These are phyloP conservation scores for Python bivittatus DNA, from an alignment of 2,113 vertebrate species.

Conservation along the genomic window DNA sequence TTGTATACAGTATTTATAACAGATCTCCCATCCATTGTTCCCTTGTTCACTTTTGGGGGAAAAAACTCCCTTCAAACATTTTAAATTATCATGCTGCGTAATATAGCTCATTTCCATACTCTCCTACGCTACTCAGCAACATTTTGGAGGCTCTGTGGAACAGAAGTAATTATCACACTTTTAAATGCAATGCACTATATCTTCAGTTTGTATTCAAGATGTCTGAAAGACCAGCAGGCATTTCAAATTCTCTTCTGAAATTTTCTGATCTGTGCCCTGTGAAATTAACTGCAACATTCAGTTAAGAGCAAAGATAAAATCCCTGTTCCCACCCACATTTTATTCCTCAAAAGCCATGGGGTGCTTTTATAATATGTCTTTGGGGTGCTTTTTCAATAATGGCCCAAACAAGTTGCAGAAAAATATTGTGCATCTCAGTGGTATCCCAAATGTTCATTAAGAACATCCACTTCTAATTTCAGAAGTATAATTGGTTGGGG, in stretches of 20 bases:
- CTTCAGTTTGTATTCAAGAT: constrained; percentile 34
- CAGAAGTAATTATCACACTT: not conserved
- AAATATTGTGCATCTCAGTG: constrained; percentile 16
- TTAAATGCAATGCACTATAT: constrained; percentile 10
- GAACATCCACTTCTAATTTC: not conserved
- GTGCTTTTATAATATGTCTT: not conserved
- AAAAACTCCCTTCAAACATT: not conserved
- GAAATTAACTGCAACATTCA: constrained; percentile 35
- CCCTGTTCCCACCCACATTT: not conserved
- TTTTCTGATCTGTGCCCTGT: not conserved
- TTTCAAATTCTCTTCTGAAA: constrained; percentile 20
- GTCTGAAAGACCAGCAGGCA: constrained; percentile 5
- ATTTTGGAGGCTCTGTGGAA: not conserved
- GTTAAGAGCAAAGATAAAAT: constrained; percentile 26
- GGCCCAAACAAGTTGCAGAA: constrained; percentile 5
- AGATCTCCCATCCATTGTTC: not conserved
- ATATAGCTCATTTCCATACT: not conserved
- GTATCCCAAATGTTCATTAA: not conserved
- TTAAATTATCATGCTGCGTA: not conserved
- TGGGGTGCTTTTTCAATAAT: constrained; percentile 2
- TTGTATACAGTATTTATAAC: not conserved
- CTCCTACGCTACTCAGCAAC: not conserved
- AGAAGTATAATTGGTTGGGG: not conserved
- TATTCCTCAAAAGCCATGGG: not conserved
- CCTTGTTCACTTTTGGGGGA: not conserved